Evolutionary conservation across 2,113 vertebrate genomes (phyloP).

Genomic region (Larimichthys crocea): DNA sequence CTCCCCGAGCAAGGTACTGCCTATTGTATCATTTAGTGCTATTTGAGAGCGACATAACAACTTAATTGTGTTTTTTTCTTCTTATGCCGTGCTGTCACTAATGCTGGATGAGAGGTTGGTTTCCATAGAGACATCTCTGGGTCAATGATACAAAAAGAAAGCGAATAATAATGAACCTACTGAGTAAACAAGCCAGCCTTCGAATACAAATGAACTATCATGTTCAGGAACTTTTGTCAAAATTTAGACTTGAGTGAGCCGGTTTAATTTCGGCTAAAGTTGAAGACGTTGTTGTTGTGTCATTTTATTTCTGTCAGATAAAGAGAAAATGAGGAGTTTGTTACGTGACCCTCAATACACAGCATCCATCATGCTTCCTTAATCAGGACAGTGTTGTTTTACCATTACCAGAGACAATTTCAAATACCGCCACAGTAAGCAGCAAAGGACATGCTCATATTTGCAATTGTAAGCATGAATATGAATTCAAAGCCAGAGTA

Average conservation of each 20-base stretch:
- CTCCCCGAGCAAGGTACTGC: constrained; percentile 23
- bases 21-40: constrained; percentile 33
- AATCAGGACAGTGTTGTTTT: constrained; percentile 42
- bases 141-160: constrained; percentile 33
- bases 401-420: constrained; percentile 46
- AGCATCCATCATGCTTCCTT: constrained; percentile 44
- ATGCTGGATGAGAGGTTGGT: constrained; percentile 45
- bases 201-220: background rate
- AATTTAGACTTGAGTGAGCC: constrained; percentile 11
- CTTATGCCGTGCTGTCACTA: constrained; percentile 29
- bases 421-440: constrained; percentile 49
- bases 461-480: constrained; percentile 67
- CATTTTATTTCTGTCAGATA: background rate
- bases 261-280: constrained; percentile 43
- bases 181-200: constrained; percentile 31
- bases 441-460: constrained; percentile 44
- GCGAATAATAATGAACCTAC: constrained; percentile 45
- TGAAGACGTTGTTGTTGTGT: background rate
- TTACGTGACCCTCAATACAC: constrained; percentile 19
- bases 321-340: constrained; percentile 7
- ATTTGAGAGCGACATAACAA: constrained; percentile 50
- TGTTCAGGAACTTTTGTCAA: constrained; percentile 35
- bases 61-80: constrained; percentile 29
- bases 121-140: constrained; percentile 69
- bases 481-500: constrained; percentile 56